Evolutionary conservation across 1,140 invertebrate genomes (phyloP).

Genomic region (Phocides pigmalion): DNA sequence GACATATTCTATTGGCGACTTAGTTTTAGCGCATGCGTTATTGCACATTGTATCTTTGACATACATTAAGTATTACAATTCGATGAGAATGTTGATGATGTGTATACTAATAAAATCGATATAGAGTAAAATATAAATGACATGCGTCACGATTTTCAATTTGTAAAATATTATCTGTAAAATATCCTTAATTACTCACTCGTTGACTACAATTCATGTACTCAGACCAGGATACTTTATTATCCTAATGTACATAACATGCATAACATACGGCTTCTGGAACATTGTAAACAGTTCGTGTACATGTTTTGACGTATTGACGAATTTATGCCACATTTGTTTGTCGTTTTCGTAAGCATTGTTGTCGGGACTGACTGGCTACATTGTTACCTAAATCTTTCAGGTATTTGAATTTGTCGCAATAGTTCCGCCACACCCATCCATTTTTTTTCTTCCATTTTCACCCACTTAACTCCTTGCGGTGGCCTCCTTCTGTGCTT

Average conservation of each 20-base stretch:
- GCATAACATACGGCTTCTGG: constrained; percentile 2
- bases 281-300: constrained; percentile 22
- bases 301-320: constrained; percentile 17
- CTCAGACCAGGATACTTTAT: neutral
- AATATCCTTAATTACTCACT: neutral
- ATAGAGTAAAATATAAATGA: no score
- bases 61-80: no score
- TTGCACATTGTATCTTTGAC: no score
- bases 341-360: neutral
- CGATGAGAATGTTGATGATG: no score
- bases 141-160: neutral
- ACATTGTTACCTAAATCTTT: constrained; percentile 6
- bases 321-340: constrained; percentile 15
- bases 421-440: no score
- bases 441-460: no score
- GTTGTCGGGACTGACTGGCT: constrained; percentile 1
- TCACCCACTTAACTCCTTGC: no score
- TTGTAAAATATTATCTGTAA: neutral
- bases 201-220: neutral
- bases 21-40: no score
- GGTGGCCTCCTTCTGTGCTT: no score
- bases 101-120: no score
- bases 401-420: neutral
- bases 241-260: constrained; percentile 7
- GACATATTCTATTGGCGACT: no score